phyloP scores from a whole-genome alignment of 2,888 invertebrate genomes.

The Endomychus coccineus region DNA sequence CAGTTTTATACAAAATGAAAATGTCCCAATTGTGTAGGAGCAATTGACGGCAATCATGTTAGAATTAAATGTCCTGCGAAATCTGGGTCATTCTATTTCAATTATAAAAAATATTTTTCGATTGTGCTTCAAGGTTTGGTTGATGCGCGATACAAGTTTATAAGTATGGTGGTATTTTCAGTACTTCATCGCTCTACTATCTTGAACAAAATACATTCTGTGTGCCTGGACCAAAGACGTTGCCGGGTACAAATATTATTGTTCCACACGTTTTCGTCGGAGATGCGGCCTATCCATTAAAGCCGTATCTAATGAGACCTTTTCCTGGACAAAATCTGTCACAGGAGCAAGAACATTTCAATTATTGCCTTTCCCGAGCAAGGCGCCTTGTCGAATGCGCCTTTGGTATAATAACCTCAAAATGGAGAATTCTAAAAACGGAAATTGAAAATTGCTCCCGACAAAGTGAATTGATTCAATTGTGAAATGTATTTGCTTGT shows the following conservation, averaged over 20 bases:
- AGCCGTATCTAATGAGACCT: too few relatives aligned
- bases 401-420: slow-evolving; percentile 17
- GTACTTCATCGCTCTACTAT: slow-evolving; percentile 2
- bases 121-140: slow-evolving; percentile 18
- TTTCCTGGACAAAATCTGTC: too few relatives aligned
- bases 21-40: too few relatives aligned
- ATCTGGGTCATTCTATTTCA: slow-evolving; percentile 17
- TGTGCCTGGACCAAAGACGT: slow-evolving; percentile 4
- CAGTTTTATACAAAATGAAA: not conserved
- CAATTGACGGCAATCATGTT: too few relatives aligned
- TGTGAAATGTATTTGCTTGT: too few relatives aligned
- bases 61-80: slow-evolving; percentile 19
- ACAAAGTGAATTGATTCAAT: slow-evolving; percentile 17
- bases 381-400: too few relatives aligned
- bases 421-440: slow-evolving; percentile 17
- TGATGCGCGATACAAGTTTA: slow-evolving; percentile 19
- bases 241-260: slow-evolving; percentile 4
- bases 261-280: too few relatives aligned
- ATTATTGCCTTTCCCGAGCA: too few relatives aligned
- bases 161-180: slow-evolving; percentile 15
- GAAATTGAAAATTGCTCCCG: slow-evolving; percentile 15
- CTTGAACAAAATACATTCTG: slow-evolving; percentile 5
- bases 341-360: too few relatives aligned
- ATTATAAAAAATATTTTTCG: slow-evolving; percentile 19
- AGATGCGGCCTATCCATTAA: too few relatives aligned